Base-by-base conservation (phyloP, 2,888 invertebrate genomes). In the Subacronicta megacephala region DNA sequence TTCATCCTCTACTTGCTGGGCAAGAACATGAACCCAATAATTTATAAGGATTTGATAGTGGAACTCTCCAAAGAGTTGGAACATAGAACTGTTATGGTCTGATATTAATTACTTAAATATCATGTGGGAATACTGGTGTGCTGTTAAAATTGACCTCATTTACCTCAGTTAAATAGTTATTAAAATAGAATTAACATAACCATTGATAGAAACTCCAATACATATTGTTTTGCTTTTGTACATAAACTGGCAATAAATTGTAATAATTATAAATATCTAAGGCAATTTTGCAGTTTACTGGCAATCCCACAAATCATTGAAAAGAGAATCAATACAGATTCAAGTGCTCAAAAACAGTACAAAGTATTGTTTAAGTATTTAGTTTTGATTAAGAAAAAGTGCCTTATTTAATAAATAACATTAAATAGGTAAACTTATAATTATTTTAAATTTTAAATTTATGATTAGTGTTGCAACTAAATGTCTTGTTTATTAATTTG, bases 1-100 rank as follows among this genome's bases (percentile, higher is more conserved):
- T 97, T 97, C 84, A 83, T 98, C 31, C 87, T 98, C 9, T 96
- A 96, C 83, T 95, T 96, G 80, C 92, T 98, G 42, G 96, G 97
- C 55, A 96, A 96, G 80, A 98, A 98, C 84, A 95, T 97, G 73
- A 96, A 96, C 83, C 96, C 96, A 0, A 88, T 96, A 15, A 89
- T 96, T 46, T 97, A 95, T 83, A 94, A 95, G 65, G 96, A 97
- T 72, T 84, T 97, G 41, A 86, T 97, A 52, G 76, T 94, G 42
- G 95, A 95, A 62, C 82, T 96, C 40, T 89, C 90, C 23, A 90
- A 90, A 63, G 89, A 90, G 47, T 68, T 92, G 10, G 88, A 92
- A 15, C 82, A 85, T 36, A 88, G 80, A 64, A 78, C 88, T 69
- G 65, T 85, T 52, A 81, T 81, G 75, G 84, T 90, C 65, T 93